These are phyloP conservation scores for Erebia ligea DNA, from an alignment of 2,888 invertebrate genomes.

Conservation along the genomic window DNA sequence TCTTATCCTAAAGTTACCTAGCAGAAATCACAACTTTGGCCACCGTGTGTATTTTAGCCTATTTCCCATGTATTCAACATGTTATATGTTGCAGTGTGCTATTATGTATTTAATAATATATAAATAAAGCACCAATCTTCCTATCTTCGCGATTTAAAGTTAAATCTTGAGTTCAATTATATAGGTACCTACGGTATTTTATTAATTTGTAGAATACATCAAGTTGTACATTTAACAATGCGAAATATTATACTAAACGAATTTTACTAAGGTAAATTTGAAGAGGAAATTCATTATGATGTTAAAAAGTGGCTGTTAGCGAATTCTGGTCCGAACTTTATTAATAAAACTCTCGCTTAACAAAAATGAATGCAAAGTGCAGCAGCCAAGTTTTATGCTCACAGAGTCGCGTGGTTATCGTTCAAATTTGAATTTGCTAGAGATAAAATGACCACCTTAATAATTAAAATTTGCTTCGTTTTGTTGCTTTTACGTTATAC, in stretches of 20 bases:
- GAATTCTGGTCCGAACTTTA: slow-evolving; percentile 33
- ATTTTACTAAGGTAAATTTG: neutral
- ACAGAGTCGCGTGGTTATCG: slow-evolving; percentile 11
- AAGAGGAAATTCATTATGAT: slow-evolving; percentile 7
- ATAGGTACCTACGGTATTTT: neutral
- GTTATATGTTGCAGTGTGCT: too few species aligned
- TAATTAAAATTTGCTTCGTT: neutral
- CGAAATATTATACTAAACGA: neutral
- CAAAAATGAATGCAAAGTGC: slow-evolving; percentile 37
- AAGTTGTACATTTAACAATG: neutral
- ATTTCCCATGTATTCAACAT: too few species aligned
- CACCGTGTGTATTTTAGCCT: too few species aligned
- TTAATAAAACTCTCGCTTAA: slow-evolving; percentile 38
- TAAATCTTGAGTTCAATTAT: too few species aligned
- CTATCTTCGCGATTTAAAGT: too few species aligned
- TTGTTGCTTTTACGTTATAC: neutral
- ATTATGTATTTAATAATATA: too few species aligned
- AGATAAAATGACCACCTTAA: neutral
- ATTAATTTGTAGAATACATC: too few species aligned
- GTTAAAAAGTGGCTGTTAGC: slow-evolving; percentile 17
- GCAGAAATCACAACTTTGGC: too few species aligned
- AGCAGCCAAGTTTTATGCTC: slow-evolving; percentile 20
- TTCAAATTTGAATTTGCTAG: slow-evolving; percentile 11
- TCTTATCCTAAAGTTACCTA: too few species aligned
- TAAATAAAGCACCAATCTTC: too few species aligned